Evolutionary conservation across 2,797 vertebrate species (phyloP), one percentile per base, ranked within the genome.

Genomic region (Paguma larvata): DNA sequence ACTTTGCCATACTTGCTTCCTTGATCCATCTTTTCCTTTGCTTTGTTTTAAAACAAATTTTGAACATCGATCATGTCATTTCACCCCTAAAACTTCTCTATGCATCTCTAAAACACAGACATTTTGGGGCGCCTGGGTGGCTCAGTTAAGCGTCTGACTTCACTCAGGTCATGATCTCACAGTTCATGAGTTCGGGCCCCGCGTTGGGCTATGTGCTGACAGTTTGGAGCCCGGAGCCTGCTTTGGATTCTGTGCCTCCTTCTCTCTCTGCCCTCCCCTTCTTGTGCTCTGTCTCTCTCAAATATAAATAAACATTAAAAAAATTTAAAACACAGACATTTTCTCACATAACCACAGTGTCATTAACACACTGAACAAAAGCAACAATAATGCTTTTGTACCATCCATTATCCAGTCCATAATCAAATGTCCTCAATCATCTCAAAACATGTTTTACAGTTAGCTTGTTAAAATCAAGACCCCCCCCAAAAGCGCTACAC

Each of bases 31-130:
- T 86, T 82, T 82, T 68, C 41, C 56, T 83, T 95, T 85, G 34
- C 34, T 91, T n/a, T 85, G 85, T 87, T 94, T 96, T 56, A 67
- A 94, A 97, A 95, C 85, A 79, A 92, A 96, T 68, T 90, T 51
- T 67, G 92, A 80, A 84, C 10, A 25, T 86, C 51, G 59, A 3
- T 88, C 75, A 51, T 56, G n/a, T 91, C 78, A 70, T 95, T 95
- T 96, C 30, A 94, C 70, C 34, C 48, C 78, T 92, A 70, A 79
- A 77, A 68, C 41, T 92, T 95, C 67, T 91, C 46, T 59, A 38
- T 10, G 34, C 30, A 68, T 87, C 16, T 82, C 38, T 85, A 46
- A 72, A 93, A 91, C 30, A 32, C 73, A 88, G 91, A 51, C 16
- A 56, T 79, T 95, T 96, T 85, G 56, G 56, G 56, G 56, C 19